Conservation (phyloP, 2,888 invertebrate genomes). For the Biston betularia region DNA sequence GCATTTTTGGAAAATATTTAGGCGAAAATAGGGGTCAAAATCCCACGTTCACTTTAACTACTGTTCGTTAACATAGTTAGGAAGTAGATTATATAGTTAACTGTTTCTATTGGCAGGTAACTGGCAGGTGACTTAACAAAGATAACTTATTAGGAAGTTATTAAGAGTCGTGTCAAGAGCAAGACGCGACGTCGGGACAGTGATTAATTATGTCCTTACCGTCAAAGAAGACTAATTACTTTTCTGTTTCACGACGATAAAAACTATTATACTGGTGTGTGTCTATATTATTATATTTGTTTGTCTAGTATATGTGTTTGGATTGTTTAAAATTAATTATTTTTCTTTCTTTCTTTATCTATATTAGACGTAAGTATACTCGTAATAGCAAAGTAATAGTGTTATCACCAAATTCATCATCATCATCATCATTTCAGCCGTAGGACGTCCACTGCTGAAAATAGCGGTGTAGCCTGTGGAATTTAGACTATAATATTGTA, state of each 20-base stretch:
- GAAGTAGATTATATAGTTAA: constrained; percentile 14
- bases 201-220: constrained; percentile 25
- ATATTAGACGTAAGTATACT: too few relatives aligned
- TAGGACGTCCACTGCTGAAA: too few relatives aligned
- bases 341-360: too few relatives aligned
- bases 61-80: constrained; percentile 6
- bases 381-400: too few relatives aligned
- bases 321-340: too few relatives aligned
- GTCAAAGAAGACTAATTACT: constrained; percentile 26
- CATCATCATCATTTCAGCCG: too few relatives aligned
- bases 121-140: constrained; percentile 18
- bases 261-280: constrained; percentile 3
- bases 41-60: background rate
- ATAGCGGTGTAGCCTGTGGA: too few relatives aligned
- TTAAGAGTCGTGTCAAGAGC: constrained; percentile 19
- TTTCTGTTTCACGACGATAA: background rate
- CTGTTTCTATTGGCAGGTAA: constrained; percentile 15
- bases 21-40: background rate
- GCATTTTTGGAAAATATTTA: background rate
- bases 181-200: constrained; percentile 2
- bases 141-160: constrained; percentile 21
- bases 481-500: background rate
- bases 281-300: too few relatives aligned
- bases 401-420: too few relatives aligned
- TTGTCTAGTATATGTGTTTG: too few relatives aligned